phyloP scores from a whole-genome alignment of 2,888 invertebrate species.

The Sipha maydis region DNA sequence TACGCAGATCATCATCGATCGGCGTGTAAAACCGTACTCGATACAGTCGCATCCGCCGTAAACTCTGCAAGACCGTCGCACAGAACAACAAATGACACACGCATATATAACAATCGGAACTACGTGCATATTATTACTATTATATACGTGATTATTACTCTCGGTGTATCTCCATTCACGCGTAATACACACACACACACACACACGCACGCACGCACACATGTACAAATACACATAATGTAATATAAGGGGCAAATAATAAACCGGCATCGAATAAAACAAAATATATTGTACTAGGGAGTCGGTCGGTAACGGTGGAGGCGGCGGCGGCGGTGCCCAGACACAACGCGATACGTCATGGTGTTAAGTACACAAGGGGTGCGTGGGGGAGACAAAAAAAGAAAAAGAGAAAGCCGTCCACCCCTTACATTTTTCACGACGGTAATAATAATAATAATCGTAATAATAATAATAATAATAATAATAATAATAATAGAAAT shows the following conservation, averaged over 20 bases:
- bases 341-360: constrained; percentile 60
- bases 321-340: constrained; percentile 39
- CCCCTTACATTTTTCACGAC: constrained; percentile 56
- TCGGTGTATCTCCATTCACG: not conserved
- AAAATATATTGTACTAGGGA: constrained; percentile 33
- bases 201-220: not conserved
- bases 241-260: constrained; percentile 60
- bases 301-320: not conserved
- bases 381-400: constrained; percentile 34
- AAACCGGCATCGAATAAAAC: constrained; percentile 59
- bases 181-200: not conserved
- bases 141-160: constrained; percentile 24
- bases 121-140: constrained; percentile 19
- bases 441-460: constrained; percentile 51
- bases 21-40: too few relatives aligned
- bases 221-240: not conserved
- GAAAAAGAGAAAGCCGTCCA: constrained; percentile 32
- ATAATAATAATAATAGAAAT: constrained; percentile 58
- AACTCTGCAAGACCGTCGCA: too few relatives aligned
- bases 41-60: too few relatives aligned
- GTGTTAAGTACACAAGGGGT: constrained; percentile 62
- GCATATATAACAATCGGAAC: not conserved
- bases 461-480: constrained; percentile 47
- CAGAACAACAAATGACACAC: not conserved
- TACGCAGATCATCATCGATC: constrained; percentile 4